These are phyloP conservation scores for Crotalus helleri DNA, from an alignment of 2,113 vertebrate genomes.

Conservation along the genomic window DNA sequence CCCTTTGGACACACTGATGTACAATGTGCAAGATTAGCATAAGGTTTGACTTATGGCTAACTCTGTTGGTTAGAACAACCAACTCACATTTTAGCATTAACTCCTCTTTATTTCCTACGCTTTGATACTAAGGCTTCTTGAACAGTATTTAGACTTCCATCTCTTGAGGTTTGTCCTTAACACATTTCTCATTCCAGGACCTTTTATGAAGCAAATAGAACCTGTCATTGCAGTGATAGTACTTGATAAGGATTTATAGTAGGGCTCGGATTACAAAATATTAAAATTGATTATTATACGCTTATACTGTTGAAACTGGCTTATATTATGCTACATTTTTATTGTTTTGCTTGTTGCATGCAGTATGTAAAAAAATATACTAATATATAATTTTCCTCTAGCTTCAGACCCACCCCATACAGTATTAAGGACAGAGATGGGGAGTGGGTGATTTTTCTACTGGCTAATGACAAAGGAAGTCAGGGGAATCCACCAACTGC, in stretches of 20 bases:
- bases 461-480: background rate
- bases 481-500: background rate
- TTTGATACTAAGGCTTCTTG: background rate
- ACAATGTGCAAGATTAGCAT: background rate
- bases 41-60: background rate
- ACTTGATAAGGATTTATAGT: background rate
- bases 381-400: background rate
- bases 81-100: background rate
- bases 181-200: background rate
- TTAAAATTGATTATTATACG: background rate
- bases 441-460: background rate
- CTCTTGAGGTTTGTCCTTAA: background rate
- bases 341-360: background rate
- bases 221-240: background rate
- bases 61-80: background rate
- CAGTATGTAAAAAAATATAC: background rate
- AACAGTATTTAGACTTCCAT: background rate
- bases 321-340: background rate
- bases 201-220: background rate
- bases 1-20: background rate
- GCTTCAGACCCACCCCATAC: background rate
- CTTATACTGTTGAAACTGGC: background rate
- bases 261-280: background rate
- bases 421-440: background rate
- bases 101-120: background rate